These are phyloP conservation scores for Tonatia bakeri DNA, from an alignment of 2,113 vertebrate species.

Conservation along the genomic window DNA sequence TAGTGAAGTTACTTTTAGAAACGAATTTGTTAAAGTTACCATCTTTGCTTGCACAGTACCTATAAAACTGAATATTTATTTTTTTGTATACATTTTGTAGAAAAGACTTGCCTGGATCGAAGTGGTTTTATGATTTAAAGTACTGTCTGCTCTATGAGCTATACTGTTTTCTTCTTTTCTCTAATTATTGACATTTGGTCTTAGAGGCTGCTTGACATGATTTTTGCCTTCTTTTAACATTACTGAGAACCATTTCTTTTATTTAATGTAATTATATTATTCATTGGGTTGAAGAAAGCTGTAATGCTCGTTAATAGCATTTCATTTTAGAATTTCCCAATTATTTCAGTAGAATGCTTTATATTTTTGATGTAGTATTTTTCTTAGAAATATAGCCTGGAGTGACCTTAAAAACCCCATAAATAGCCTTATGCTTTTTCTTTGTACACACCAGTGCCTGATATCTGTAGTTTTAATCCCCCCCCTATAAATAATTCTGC, in stretches of 20 bases:
- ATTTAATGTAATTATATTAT: constrained; percentile 47
- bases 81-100: not conserved
- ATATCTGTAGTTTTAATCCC: not conserved
- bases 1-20: not conserved
- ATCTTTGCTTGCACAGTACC: not conserved
- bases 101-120: not conserved
- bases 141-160: not conserved
- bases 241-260: constrained; percentile 12
- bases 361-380: not conserved
- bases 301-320: constrained; percentile 23
- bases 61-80: not conserved
- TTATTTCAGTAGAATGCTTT: constrained; percentile 9
- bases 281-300: constrained; percentile 28
- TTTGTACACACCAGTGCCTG: not conserved
- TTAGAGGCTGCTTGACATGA: not conserved
- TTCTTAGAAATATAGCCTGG: not conserved
- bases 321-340: constrained; percentile 48
- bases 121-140: not conserved
- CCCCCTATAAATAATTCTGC: not conserved
- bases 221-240: constrained; percentile 30
- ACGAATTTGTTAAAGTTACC: not conserved
- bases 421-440: not conserved
- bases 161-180: not conserved
- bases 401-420: not conserved
- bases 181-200: not conserved